A percentile compares a stretch with the other conserved stretches of the same genome.
phyloP scores from a whole-genome alignment of 1,140 invertebrate genomes.

The Zaprionus lachaisei region DNA sequence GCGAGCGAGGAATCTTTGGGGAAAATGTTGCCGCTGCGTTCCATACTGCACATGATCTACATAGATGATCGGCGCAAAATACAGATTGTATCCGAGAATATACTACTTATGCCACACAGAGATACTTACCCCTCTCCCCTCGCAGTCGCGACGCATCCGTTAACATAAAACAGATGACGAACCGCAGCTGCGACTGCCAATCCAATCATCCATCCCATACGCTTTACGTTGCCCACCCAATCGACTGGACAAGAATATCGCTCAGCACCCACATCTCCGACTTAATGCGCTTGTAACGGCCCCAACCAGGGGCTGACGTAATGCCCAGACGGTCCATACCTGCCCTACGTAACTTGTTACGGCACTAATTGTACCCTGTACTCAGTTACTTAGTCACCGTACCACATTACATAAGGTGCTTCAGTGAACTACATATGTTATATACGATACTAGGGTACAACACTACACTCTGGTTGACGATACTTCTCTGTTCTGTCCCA shows the following conservation, averaged over 20 bases:
- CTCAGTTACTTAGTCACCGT: background rate
- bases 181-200: constrained; percentile 71
- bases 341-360: background rate
- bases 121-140: background rate
- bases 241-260: constrained; percentile 39
- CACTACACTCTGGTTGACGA: background rate
- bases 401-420: background rate
- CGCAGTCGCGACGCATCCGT: constrained; percentile 56
- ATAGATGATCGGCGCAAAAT: constrained; percentile 26
- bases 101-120: constrained; percentile 20
- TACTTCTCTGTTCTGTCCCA: background rate
- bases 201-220: constrained; percentile 32
- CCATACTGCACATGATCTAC: constrained; percentile 70
- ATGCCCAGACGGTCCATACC: background rate
- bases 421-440: too few relatives aligned
- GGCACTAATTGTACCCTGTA: background rate
- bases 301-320: background rate
- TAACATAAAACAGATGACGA: constrained; percentile 81
- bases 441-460: background rate
- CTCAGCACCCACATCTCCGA: background rate
- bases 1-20: constrained; percentile 68
- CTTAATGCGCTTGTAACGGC: background rate
- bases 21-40: constrained; percentile 60
- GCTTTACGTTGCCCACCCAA: constrained; percentile 20
- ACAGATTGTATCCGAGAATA: constrained; percentile 20